Evolutionary conservation across 1,140 invertebrate species (phyloP).

Genomic region (Samia ricini): DNA sequence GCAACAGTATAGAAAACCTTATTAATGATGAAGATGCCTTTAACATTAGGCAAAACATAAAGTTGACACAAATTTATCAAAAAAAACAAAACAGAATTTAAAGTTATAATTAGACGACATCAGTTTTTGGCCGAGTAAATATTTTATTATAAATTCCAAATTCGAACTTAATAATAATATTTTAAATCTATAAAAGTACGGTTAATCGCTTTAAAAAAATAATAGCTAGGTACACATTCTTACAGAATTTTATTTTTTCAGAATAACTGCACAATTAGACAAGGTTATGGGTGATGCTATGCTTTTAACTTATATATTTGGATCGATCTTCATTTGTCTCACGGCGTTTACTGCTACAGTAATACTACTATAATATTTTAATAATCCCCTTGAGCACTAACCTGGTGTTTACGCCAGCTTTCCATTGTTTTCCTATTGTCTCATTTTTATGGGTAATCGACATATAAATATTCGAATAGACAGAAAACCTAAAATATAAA

Average conservation of each 20-base stretch:
- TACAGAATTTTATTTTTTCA: constrained; percentile 34
- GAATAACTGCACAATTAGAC: constrained; percentile 45
- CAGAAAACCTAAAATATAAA: too few relatives aligned
- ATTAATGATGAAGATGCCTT: constrained; percentile 35
- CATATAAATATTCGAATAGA: too few relatives aligned
- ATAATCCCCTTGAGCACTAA: too few relatives aligned
- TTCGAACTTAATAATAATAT: too few relatives aligned
- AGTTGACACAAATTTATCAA: constrained; percentile 34
- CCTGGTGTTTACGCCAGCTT: too few relatives aligned
- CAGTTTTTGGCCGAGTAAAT: constrained; percentile 46
- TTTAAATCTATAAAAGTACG: neutral
- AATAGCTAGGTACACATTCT: neutral
- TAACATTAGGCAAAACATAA: constrained; percentile 25
- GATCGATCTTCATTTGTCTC: constrained; percentile 56
- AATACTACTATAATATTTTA: too few relatives aligned
- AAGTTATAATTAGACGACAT: constrained; percentile 46
- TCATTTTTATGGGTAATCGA: too few relatives aligned
- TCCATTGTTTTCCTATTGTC: too few relatives aligned
- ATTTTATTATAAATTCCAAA: neutral
- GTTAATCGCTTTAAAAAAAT: neutral
- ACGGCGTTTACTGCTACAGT: constrained; percentile 57
- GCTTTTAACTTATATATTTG: constrained; percentile 54
- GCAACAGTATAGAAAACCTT: constrained; percentile 42
- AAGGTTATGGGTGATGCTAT: constrained; percentile 50
- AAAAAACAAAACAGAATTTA: constrained; percentile 38